A percentile compares a stretch with the other conserved stretches of the same genome.
phyloP scores from a whole-genome alignment of 1,140 invertebrate genomes.

The Hyles vespertilio region DNA sequence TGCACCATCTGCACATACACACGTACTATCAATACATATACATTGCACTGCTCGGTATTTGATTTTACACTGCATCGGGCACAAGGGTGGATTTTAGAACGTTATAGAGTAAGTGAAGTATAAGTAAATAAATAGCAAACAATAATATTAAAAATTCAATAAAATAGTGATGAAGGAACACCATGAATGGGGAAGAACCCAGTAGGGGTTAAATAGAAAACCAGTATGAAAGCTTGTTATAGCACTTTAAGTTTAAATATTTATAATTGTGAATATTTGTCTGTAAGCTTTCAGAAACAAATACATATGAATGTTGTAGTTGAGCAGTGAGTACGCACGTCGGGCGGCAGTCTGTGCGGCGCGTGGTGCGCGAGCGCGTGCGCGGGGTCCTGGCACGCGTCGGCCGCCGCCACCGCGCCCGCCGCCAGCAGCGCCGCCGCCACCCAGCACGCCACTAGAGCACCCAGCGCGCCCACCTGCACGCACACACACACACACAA shows the following conservation, averaged over 20 bases:
- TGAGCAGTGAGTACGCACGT: constrained; percentile 47
- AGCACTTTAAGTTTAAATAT: too few species aligned
- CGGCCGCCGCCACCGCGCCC: constrained; percentile 86
- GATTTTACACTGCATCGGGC: not conserved
- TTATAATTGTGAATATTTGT: too few species aligned
- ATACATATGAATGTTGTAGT: constrained; percentile 3
- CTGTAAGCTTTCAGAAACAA: too few species aligned
- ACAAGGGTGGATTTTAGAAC: not conserved
- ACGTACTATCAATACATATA: too few species aligned
- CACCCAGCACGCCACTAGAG: constrained; percentile 93
- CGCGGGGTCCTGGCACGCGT: constrained; percentile 85
- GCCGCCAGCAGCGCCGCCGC: constrained; percentile 90
- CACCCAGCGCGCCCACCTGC: constrained; percentile 90
- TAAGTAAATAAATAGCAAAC: too few species aligned
- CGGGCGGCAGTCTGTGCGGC: constrained; percentile 80
- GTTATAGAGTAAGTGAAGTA: too few species aligned
- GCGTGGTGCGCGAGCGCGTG: constrained; percentile 88
- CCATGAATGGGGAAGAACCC: too few species aligned
- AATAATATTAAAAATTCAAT: too few species aligned
- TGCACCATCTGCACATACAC: constrained; percentile 77
- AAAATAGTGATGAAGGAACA: too few species aligned
- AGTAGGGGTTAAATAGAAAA: too few species aligned
- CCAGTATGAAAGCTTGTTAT: too few species aligned
- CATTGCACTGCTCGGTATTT: too few species aligned
- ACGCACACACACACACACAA: not conserved